Base-by-base conservation (phyloP, 2,888 invertebrate genomes). In the Pycnomerus fuliginosus region DNA sequence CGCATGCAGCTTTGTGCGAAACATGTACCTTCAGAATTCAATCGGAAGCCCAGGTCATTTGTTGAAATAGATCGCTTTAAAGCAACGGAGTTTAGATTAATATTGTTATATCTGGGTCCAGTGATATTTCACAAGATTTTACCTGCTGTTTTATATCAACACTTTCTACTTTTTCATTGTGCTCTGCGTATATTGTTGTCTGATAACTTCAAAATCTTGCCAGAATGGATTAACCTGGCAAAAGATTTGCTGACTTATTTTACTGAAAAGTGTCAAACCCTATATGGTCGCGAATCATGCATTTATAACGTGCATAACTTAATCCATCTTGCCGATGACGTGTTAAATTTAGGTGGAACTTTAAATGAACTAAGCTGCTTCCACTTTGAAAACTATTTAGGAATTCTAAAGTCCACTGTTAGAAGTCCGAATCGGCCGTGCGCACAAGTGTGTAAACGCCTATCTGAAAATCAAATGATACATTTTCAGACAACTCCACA, bases 71-170 rank as follows among this genome's bases (percentile, higher is more conserved):
- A 20, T 5, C 32, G 31, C n/a, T 49, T 33, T 34, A 46, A 17
- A 34, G 56, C 52, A 23, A 53, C 54, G 13, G 57, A 59, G 42
- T 53, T 53, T 42, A 23, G 55, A 7, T 42, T 33, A 28, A 48
- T 55, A 48, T 28, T 54, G 16, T 27, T 53, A 20, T 53, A 52
- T 44, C 16, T 51, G 10, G 56, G 54, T 15, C 48, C 53, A 10
- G 20, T 51, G 27, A 46, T 48, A 31, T 31, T 53, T 20, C 36
- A 46, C 27, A 22, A 50, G 15, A 14, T 40, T 27, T 12, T 53
- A 28, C 16, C 37, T 11, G 8, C 24, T 16, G 22, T 37, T 32
- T 30, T 44, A 23, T 44, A 47, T 44, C 14, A 35, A 32, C 50
- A 53, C 37, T 54, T 52, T 29, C 22, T 52, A 14, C 17, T 44